Base-by-base conservation (phyloP, 2,888 invertebrate species). In the Lasioglossum calceatum region DNA sequence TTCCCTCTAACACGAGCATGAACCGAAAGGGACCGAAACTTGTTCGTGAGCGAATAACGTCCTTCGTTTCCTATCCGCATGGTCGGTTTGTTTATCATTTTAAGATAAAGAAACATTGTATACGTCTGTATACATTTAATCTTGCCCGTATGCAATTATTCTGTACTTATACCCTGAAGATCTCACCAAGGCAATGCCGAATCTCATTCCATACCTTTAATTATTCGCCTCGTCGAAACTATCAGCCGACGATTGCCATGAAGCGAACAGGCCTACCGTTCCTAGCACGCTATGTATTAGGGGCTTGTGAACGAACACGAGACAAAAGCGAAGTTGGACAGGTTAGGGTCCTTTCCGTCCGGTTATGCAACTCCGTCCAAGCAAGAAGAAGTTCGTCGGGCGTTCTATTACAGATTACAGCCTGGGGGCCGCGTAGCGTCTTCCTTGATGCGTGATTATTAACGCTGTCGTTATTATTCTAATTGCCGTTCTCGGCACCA, bases 381-480 rank as follows among this genome's bases (percentile, higher is more conserved):
- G 54, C 54, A 54, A 54, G 54, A 54, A 54, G 54, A 54, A 54
- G 23, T 54, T 54, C 54, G 23, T 10, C 54, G 54, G 54, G 23
- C 23, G 54, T 54, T 61, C 61, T 5, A 61, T 61, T 27, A 27
- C 14, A 61, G 14, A 61, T 61, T 27, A 27, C 14, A 61, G 14
- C 27, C 61, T 4, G 10, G n/a, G 61, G 27, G 61, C 14, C 14
- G 61, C 12, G n/a, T 23, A 36, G 64, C n/a, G n/a, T 44, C 73
- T 84, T 39, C 64, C 50, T 10, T 19, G 61, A 8, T 3, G 42
- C 16, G 36, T 32, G 50, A 82, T 82, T 77, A 67, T 64, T 42
- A 78, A 36, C 64, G 10, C 44, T 36, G 61, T 70, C 19, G 32
- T 76, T 50, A 72, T 80, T 72, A 76, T 64, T 58, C 27, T 81